Evolutionary conservation across 2,888 invertebrate genomes (phyloP), one percentile per base, ranked within the genome.

Genomic region (Gryllus longicercus): DNA sequence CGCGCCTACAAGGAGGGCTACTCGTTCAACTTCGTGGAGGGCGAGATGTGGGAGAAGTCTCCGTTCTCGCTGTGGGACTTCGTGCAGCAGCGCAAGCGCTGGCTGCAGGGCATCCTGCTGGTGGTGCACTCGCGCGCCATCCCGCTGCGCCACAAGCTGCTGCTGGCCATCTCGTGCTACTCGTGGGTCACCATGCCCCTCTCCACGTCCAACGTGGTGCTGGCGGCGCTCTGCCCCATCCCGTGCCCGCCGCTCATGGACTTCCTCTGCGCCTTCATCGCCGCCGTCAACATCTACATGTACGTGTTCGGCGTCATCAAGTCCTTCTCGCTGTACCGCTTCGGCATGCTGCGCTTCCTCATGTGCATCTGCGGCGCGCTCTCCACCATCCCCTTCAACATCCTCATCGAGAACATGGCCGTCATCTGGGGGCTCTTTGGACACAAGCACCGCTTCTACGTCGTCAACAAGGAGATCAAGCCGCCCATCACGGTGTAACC

Each of bases 11-110:
- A 92, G 82, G 92, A 95, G 87, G 98, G 97, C 50, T 98, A 95
- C 86, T 91, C 94, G 25, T 98, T 98, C 87, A 95, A 96, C 86
- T 98, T 98, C 88, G 93, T 98, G 83, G 98, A 98, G 87, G 98
- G 98, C 78, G 98, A 98, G 89, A 98, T 98, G 98, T 97, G 97
- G 94, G 98, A 98, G 87, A 98, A 98, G 86, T 96, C 96, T 11
- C 98, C 98, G 4, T 98, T 98, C 87, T 96, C 96, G 2, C 88
- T 98, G 51, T 93, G 94, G 92, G 98, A 98, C 87, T 97, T 98
- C 85, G 91, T 98, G 84, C 97, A 98, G 87, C 98, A 98, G 86
- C 91, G 98, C 81, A 98, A 98, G 87, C 91, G 98, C 79, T 98
- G 98, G 98, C 91, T 98, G 79, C 95, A 96, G 89, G 96, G 96